phyloP scores from a whole-genome alignment of 1,140 invertebrate genomes.

The Calliphora vicina region DNA sequence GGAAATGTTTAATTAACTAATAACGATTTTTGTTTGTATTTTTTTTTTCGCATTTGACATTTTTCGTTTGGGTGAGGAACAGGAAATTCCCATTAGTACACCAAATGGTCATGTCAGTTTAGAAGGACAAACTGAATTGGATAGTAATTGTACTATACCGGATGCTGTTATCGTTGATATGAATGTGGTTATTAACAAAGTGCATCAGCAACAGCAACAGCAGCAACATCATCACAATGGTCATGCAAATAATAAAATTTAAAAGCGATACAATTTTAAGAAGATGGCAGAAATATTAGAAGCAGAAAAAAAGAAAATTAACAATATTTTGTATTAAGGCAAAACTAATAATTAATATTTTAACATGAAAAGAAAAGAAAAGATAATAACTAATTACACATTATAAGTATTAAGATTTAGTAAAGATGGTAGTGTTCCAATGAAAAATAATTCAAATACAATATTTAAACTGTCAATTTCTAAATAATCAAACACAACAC shows the following conservation, averaged over 20 bases:
- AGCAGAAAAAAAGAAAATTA: background rate
- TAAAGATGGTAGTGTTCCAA: background rate
- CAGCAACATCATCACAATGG: constrained; percentile 45
- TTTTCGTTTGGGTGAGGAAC: background rate
- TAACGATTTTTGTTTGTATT: background rate
- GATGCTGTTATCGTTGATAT: constrained; percentile 61
- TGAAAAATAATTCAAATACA: too few species aligned
- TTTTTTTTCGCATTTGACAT: background rate
- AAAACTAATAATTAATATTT: background rate
- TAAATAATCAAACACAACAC: too few species aligned
- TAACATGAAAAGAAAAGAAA: background rate
- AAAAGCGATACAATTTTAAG: background rate
- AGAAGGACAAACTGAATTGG: constrained; percentile 59
- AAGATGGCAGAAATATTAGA: too few species aligned
- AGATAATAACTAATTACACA: background rate
- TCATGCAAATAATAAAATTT: constrained; percentile 34
- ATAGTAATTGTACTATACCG: constrained; percentile 50
- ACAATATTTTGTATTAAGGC: background rate
- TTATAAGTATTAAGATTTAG: background rate
- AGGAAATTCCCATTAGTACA: constrained; percentile 56
- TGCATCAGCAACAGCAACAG: constrained; percentile 55
- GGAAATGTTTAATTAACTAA: background rate
- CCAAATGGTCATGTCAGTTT: constrained; percentile 52
- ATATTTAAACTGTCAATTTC: too few species aligned
- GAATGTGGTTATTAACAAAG: constrained; percentile 57